Evolutionary conservation across 2,888 invertebrate species (phyloP), one percentile per base, ranked within the genome.

Genomic region (Lepetodrilus schrolli): DNA sequence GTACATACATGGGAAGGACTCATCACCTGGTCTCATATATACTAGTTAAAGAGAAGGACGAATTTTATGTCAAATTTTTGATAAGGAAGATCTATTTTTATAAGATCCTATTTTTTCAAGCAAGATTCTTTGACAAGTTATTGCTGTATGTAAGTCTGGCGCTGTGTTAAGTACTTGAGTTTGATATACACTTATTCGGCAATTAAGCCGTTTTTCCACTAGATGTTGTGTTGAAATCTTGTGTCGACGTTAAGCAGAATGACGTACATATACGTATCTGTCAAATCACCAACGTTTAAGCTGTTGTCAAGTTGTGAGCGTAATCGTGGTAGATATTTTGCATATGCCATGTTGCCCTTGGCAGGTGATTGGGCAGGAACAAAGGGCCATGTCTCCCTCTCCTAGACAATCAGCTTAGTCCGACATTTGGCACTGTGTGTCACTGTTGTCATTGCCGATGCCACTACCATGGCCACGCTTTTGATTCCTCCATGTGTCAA

Each of bases 81-180:
- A 71, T 51, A 51, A 51, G 58, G 58, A 71, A 71, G 71, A 71
- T 71, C 71, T 71, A 71, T 71, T 71, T 71, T 71, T 71, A 71
- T 71, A 71, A 71, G 71, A 71, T 38, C 71, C 51, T 71, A 71
- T 71, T 71, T 71, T 71, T 71, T 71, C 71, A 71, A 71, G 50
- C 71, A 51, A 58, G 43, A 50, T 70, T 66, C 66, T 66, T 66
- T 66, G 66, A 66, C 66, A 66, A 66, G 30, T 58, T 58, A 58
- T 58, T 34, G 58, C 58, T 58, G 58, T 58, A 17, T 30, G 34
- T 58, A 30, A 30, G 8, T 34, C 23, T 58, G 58, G 58, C 26
- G 58, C 30, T 58, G 58, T 58, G 2, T 23, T 51, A 58, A 23
- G 23, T 58, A 17, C 58, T 30, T 58, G 30, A 58, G 58, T 58